Percentiles rank a stretch among this genome's conserved stretches.
Conservation (phyloP, 2,797 vertebrate species). For the Lithobates sylvaticus region DNA sequence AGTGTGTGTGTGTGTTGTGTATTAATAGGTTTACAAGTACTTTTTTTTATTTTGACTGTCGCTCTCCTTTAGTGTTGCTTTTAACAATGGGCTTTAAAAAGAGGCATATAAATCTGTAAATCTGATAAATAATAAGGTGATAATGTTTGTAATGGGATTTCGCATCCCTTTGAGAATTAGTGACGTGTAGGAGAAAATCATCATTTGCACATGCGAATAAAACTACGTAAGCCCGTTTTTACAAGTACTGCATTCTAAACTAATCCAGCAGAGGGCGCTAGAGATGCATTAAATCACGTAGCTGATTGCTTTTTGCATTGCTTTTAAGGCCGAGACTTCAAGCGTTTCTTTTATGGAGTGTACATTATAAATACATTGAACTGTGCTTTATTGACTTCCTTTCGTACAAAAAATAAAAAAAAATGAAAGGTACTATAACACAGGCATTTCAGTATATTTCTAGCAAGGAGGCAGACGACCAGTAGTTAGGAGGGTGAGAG, state of each 20-base stretch:
- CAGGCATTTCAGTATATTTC: background rate
- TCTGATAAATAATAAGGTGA: background rate
- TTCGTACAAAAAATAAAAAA: slow-evolving; percentile 1
- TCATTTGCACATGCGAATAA: background rate
- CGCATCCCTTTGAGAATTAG: background rate
- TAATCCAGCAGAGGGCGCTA: slow-evolving; percentile 44
- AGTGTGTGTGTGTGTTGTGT: no score
- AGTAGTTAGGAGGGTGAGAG: background rate
- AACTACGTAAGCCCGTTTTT: background rate
- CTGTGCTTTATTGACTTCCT: slow-evolving; percentile 1
- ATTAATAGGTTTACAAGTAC: no score
- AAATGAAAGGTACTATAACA: background rate
- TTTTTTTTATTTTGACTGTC: background rate
- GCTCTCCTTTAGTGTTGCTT: background rate
- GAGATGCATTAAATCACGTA: background rate
- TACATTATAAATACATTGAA: slow-evolving; percentile 54
- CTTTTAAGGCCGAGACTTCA: background rate
- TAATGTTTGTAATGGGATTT: background rate
- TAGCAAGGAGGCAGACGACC: background rate
- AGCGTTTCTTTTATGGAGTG: background rate
- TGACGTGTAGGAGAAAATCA: background rate
- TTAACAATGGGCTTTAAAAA: no score
- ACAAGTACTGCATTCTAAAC: background rate
- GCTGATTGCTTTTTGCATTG: slow-evolving; percentile 1
- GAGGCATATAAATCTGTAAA: background rate